Evolutionary conservation across 2,888 invertebrate species (phyloP).

Genomic region (Drosophila tanythrix): DNA sequence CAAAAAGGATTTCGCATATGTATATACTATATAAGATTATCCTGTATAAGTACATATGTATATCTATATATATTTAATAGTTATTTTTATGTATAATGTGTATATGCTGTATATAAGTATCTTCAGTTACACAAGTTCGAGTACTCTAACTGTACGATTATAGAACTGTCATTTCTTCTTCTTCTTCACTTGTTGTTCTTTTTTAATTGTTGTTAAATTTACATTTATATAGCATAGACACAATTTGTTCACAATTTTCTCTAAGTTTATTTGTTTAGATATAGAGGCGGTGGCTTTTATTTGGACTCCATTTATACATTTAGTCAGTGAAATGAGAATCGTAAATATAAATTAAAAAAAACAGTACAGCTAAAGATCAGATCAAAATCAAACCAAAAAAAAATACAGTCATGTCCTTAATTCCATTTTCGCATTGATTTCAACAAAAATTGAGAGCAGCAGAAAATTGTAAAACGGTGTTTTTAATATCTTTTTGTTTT

Average conservation of each 20-base stretch:
- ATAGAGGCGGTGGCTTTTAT: conserved; percentile 83
- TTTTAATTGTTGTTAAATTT: conserved; percentile 36
- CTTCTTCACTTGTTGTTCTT: not conserved
- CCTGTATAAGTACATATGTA: conserved; percentile 67
- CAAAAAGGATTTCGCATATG: conserved; percentile 77
- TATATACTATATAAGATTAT: conserved; percentile 72
- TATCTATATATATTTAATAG: conserved; percentile 47
- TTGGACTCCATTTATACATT: conserved; percentile 83
- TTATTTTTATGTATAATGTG: conserved; percentile 57
- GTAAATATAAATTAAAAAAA: conserved; percentile 1
- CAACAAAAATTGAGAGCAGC: conserved; percentile 6
- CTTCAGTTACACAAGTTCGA: conserved; percentile 63
- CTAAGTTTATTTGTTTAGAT: conserved; percentile 56
- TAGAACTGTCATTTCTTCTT: conserved; percentile 16
- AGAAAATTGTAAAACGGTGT: conserved; percentile 1
- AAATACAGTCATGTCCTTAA: conserved; percentile 10
- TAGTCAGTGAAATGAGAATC: conserved; percentile 66
- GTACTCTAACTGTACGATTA: conserved; percentile 19
- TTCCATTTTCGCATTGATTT: conserved; percentile 5
- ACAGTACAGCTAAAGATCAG: conserved; percentile 11
- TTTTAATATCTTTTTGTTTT: not conserved
- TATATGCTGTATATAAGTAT: conserved; percentile 71
- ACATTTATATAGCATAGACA: conserved; percentile 65
- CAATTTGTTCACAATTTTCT: conserved; percentile 74
- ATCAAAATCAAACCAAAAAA: conserved; percentile 1